Base-by-base conservation (phyloP, 1,140 invertebrate species). In the Tetramorium parvispinum region DNA sequence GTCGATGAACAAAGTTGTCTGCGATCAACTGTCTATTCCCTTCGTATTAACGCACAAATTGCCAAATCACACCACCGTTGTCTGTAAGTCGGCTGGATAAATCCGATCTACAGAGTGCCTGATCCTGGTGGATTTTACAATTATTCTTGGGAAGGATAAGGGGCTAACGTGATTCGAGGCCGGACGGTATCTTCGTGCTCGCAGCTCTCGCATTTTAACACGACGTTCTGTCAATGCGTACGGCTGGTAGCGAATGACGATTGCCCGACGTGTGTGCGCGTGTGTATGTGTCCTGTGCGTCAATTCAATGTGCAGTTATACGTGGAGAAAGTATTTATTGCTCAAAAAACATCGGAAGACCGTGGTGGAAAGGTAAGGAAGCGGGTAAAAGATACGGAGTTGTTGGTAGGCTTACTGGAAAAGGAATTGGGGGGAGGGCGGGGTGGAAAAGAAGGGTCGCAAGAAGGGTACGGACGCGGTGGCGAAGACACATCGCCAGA, bases 261-360 rank as follows among this genome's bases (percentile, higher is more conserved):
- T 66, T 85, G 81, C 76, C 87, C 86, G 82, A 85, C 24, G 66
- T 82, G 83, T 91, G 89, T 89, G 55, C 61, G 70, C 79, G 85
- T 73, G 75, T 79, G 85, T 68, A 81, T 89, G 92, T 94, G 92
- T 95, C 93, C 94, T 93, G 94, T 94, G 93, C 93, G 95, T 95
- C 95, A 95, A 95, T 95, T 95, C 92, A 94, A 95, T 94, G 92
- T 95, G 94, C 93, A 93, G 92, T 95, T 92, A 92, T 94, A 92
- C 92, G 94, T 94, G 93, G 94, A 95, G 94, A 95, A 95, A 95
- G 94, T 95, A 95, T 95, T 95, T 95, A 95, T 95, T 95, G 94
- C 94, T 94, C 94, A 94, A 95, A 94, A 94, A 93, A 92, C 93
- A 94, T 93, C 93, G 93, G 90, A 94, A 94, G 92, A 87, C 77